Conservation (phyloP, 53 echinoderm and acorn worm genomes). For the Luidia sarsii region DNA sequence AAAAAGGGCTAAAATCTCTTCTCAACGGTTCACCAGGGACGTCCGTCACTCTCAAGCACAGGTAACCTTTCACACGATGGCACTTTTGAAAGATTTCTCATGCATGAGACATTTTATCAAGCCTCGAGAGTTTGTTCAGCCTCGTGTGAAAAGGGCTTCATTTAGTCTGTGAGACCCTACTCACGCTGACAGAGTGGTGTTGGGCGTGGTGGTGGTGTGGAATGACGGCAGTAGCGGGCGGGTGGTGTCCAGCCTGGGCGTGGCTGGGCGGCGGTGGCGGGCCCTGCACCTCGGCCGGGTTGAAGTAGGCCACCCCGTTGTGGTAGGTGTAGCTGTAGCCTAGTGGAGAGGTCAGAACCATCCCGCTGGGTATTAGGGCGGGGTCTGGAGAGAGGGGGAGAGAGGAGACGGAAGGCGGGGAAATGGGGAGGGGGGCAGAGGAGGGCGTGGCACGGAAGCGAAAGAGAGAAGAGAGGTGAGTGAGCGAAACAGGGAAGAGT, state of each 20-base stretch:
- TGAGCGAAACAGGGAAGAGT: too few species aligned
- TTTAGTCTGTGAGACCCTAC: background rate
- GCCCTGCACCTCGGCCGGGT: conserved; percentile 68
- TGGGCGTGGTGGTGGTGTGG: conserved; percentile 73
- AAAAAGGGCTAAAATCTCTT: too few species aligned
- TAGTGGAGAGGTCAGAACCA: conserved; percentile 88
- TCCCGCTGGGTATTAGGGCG: conserved; percentile 87
- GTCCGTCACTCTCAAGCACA: too few species aligned
- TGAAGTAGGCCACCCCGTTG: conserved; percentile 95
- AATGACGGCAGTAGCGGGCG: conserved; percentile 59
- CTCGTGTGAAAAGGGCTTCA: too few species aligned
- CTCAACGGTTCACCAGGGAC: too few species aligned
- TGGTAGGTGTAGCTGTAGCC: conserved; percentile 97
- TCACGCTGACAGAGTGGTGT: conserved; percentile 61
- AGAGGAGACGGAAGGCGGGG: background rate
- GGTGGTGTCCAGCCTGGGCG: conserved; percentile 43
- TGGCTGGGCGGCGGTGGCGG: conserved; percentile 51
- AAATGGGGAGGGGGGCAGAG: background rate
- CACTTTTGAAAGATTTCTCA: too few species aligned
- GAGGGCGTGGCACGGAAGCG: background rate
- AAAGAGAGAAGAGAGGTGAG: too few species aligned
- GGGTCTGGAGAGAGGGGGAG: conserved; percentile 56
- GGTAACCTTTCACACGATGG: too few species aligned
- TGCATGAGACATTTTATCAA: too few species aligned
- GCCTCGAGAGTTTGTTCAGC: too few species aligned